Percentiles rank a stretch among this genome's conserved stretches.
phyloP scores from a whole-genome alignment of 35 echinoderm and acorn worm genomes.

The Apostichopus japonicus region DNA sequence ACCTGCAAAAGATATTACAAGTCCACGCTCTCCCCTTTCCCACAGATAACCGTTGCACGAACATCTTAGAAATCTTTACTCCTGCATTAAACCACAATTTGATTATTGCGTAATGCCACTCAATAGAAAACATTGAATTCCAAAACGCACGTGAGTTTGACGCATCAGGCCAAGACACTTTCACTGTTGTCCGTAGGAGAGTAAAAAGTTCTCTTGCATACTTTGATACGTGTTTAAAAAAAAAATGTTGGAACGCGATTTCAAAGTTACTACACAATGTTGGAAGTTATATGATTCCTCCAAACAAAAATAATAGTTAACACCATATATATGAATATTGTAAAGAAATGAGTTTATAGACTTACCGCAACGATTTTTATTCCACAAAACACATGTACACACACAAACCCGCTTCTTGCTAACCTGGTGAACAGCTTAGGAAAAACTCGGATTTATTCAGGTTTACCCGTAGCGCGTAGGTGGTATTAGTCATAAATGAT shows the following conservation, averaged over 20 bases:
- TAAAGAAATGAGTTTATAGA: neutral
- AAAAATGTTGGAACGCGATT: no score
- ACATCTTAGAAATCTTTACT: neutral
- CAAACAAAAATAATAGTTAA: no score
- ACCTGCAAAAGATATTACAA: no score
- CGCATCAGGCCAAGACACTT: slow-evolving; percentile 22
- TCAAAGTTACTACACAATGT: neutral
- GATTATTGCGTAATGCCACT: slow-evolving; percentile 31
- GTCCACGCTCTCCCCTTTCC: no score
- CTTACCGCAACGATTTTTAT: slow-evolving; percentile 13
- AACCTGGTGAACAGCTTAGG: no score
- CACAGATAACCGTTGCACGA: neutral
- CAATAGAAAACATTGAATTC: slow-evolving; percentile 48
- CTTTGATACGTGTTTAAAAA: no score
- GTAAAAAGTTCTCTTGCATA: neutral
- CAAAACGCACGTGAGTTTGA: slow-evolving; percentile 58
- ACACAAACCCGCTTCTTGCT: neutral
- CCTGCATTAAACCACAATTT: neutral
- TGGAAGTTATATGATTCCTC: neutral
- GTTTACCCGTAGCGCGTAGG: slow-evolving; percentile 17
- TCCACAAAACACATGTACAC: slow-evolving; percentile 7
- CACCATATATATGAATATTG: no score
- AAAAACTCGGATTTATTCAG: neutral
- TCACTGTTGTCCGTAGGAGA: slow-evolving; percentile 10
- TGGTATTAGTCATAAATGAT: slow-evolving; percentile 62